phyloP scores from a whole-genome alignment of 2,797 vertebrate genomes.

The Tangara arthus region DNA sequence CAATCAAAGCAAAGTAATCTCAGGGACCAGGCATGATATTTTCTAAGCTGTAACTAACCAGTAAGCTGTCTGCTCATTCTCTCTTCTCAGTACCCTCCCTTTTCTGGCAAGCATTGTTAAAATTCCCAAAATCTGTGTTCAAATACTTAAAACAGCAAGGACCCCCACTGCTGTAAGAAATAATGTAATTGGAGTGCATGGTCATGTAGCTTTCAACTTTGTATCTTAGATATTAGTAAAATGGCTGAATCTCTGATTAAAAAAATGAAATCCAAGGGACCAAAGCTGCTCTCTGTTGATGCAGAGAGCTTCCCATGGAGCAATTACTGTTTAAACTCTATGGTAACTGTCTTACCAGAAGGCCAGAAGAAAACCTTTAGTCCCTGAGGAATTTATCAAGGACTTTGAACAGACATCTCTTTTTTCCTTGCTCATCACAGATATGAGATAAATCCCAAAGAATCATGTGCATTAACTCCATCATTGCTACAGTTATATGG shows the following conservation, averaged over 20 bases:
- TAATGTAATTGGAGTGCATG: neutral
- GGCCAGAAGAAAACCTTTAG: neutral
- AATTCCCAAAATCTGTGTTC: neutral
- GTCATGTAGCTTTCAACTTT: slow-evolving; percentile 28
- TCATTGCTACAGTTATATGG: neutral
- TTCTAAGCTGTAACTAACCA: slow-evolving; percentile 31
- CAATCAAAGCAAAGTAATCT: slow-evolving; percentile 24
- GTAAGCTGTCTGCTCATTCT: slow-evolving; percentile 15
- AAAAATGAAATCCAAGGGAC: neutral
- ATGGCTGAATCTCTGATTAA: neutral
- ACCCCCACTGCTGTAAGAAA: neutral
- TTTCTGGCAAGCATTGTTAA: neutral
- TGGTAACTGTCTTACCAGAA: neutral
- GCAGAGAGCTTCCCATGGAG: neutral
- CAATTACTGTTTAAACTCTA: neutral
- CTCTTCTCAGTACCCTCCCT: neutral
- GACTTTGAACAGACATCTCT: neutral
- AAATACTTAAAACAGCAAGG: neutral
- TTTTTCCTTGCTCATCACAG: neutral
- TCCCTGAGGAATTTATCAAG: neutral
- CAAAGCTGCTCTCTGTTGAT: neutral
- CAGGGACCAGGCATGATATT: neutral
- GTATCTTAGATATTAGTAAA: neutral
- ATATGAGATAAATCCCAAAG: neutral
- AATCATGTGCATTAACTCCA: neutral